Evolutionary conservation across 37 sponge, comb jelly and placozoan genomes (phyloP).

Genomic region (Geodia barretti): DNA sequence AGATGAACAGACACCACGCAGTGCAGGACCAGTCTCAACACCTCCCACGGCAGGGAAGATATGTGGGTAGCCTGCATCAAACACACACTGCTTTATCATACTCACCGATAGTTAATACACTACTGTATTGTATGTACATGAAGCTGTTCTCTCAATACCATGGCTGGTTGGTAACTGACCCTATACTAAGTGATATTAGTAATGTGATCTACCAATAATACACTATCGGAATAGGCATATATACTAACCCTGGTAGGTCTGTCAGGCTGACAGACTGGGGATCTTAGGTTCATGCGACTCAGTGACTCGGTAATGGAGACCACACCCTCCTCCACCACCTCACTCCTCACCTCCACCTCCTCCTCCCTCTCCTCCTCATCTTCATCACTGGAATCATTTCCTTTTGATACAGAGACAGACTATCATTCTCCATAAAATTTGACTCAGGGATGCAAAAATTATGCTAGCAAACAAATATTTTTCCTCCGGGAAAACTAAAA

Average conservation of each 20-base stretch:
- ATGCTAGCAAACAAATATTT: too few species aligned
- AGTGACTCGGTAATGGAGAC: slow-evolving; percentile 1
- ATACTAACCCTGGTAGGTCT: background rate
- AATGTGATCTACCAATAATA: too few species aligned
- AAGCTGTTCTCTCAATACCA: too few species aligned
- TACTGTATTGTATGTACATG: too few species aligned
- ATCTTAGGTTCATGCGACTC: background rate
- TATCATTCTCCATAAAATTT: too few species aligned
- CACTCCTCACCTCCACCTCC: background rate
- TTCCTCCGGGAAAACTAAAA: too few species aligned
- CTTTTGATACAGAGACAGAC: too few species aligned
- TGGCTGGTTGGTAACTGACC: too few species aligned
- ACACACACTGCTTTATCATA: too few species aligned
- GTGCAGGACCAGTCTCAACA: slow-evolving; percentile 51
- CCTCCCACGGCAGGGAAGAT: slow-evolving; percentile 68
- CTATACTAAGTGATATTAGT: too few species aligned
- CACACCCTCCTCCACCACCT: background rate
- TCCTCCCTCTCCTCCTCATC: background rate
- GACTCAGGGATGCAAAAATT: too few species aligned
- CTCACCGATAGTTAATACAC: too few species aligned
- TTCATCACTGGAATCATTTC: background rate
- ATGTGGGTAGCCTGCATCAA: slow-evolving; percentile 68
- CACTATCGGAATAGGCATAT: background rate
- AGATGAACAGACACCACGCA: slow-evolving; percentile 75
- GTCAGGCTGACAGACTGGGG: background rate